Conservation (phyloP, 2,888 invertebrate genomes). For the Caenorhabditis afra region DNA sequence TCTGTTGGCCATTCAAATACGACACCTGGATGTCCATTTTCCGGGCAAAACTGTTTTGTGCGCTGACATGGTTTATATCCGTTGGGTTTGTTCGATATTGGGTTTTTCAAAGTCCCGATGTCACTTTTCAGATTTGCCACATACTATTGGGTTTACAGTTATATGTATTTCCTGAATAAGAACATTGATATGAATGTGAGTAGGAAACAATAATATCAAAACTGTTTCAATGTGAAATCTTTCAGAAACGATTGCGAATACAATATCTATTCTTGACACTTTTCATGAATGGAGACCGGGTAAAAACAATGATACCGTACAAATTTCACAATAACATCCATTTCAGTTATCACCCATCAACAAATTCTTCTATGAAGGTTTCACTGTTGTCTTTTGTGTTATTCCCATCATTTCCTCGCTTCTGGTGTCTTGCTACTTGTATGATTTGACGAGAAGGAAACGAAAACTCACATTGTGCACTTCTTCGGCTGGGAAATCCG, state of each 20-base stretch:
- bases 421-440: conserved; percentile 78
- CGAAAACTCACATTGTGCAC: conserved; percentile 51
- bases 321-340: neutral
- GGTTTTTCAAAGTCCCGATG: neutral
- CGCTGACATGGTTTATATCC: conserved; percentile 75
- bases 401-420: conserved; percentile 78
- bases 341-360: conserved; percentile 73
- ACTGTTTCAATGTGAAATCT: no score
- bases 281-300: conserved; percentile 26
- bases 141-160: conserved; percentile 75
- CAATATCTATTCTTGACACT: conserved; percentile 33
- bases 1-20: conserved; percentile 78
- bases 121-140: conserved; percentile 75
- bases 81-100: conserved; percentile 72
- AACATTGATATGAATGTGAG: conserved; percentile 6
- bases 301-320: neutral
- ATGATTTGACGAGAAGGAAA: conserved; percentile 71
- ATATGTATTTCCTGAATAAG: conserved; percentile 23
- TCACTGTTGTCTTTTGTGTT: conserved; percentile 77
- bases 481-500: neutral
- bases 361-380: conserved; percentile 79
- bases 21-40: conserved; percentile 78
- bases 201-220: no score
- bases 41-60: conserved; percentile 73
- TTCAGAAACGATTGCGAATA: conserved; percentile 17